Base-by-base conservation (phyloP, 2,113 vertebrate genomes). In the Ranitomeya variabilis region DNA sequence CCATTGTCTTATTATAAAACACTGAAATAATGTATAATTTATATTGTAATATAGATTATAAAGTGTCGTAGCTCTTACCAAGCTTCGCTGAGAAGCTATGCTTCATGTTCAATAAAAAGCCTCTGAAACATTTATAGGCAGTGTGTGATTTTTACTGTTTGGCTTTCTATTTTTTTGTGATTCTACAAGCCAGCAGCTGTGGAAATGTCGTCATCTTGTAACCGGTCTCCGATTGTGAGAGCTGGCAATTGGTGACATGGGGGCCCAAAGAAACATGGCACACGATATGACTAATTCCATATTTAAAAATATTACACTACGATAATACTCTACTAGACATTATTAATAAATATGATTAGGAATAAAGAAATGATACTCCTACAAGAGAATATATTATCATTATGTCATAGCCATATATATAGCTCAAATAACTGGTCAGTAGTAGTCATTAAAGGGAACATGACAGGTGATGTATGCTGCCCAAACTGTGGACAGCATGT, bases 51-150 rank as follows among this genome's bases (percentile, higher is more conserved):
- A 78, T n/a, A 78, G 37, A 77, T 52, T 18, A 54, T 78, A 78
- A 55, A n/a, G 18, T 79, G 52, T n/a, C 1, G 3, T 7, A 23
- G 19, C 52, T 54, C 19, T 79, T 79, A 79, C 52, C 52, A n/a
- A 14, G 15, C 52, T 79, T n/a, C 77, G 7, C 77, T 11, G 51
- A 57, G 51, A 79, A 79, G 13, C 52, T 57, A 57, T 79, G 51
- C 52, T 52, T 54, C 76, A 21, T 19, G 52, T 55, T 52, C 52
- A 79, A 79, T 79, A 79, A 79, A 79, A 79, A 79, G 52, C 52
- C 52, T 55, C 19, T 79, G 51, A 79, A 79, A 79, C 77, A 79
- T 79, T 55, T 79, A 57, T 79, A n/a, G 51, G 77, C 52, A n/a
- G 52, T 79, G 77, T 79, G 77, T 57, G 52, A 54, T 55, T 79